Conservation (phyloP, 2,888 invertebrate species). For the Actias luna region DNA sequence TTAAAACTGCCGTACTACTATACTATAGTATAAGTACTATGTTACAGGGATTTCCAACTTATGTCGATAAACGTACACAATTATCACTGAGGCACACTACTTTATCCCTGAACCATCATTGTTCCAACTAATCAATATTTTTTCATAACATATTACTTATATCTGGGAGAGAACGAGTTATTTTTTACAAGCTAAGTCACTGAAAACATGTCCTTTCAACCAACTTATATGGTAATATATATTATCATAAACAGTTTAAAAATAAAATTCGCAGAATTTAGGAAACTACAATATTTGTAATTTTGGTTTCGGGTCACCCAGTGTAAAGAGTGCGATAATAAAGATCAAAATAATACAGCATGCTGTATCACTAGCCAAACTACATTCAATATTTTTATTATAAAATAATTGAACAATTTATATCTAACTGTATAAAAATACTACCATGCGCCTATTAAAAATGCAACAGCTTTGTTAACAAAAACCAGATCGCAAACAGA, state of each 20-base stretch:
- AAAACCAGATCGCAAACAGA: slow-evolving; percentile 4
- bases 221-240: not conserved
- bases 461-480: slow-evolving; percentile 6
- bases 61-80: too few relatives aligned
- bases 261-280: not conserved
- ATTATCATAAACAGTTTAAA: not conserved
- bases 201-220: not conserved
- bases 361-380: slow-evolving; percentile 6
- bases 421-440: slow-evolving; percentile 10
- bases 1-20: too few relatives aligned
- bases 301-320: not conserved
- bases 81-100: too few relatives aligned
- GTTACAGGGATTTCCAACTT: too few relatives aligned
- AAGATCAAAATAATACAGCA: slow-evolving; percentile 9
- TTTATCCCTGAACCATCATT: too few relatives aligned
- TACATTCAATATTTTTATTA: not conserved
- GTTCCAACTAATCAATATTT: too few relatives aligned
- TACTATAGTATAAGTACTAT: too few relatives aligned
- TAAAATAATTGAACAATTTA: not conserved
- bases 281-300: not conserved
- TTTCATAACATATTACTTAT: too few relatives aligned
- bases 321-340: not conserved
- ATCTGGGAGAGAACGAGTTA: too few relatives aligned
- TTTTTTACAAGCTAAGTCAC: too few relatives aligned
- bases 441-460: slow-evolving; percentile 13